Evolutionary conservation across 2,888 invertebrate genomes (phyloP).

Genomic region (Baronia brevicornis): DNA sequence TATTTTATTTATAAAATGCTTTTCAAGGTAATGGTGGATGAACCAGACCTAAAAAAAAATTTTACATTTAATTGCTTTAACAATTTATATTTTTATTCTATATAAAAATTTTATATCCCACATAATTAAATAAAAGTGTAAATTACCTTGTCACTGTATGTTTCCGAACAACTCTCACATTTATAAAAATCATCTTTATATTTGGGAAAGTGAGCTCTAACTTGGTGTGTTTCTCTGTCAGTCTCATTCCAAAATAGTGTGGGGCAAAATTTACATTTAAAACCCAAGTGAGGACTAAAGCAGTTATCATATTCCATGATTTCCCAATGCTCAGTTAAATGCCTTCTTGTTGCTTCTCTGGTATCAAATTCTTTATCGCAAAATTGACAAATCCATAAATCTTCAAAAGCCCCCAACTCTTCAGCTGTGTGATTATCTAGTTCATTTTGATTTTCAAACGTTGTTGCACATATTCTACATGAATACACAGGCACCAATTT

Average conservation of each 20-base stretch:
- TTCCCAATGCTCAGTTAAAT: constrained; percentile 53
- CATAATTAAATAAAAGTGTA: not conserved
- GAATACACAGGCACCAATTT: constrained; percentile 46
- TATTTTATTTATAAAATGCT: constrained; percentile 31
- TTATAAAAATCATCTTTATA: constrained; percentile 54
- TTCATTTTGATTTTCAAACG: constrained; percentile 49
- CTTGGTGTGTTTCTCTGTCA: constrained; percentile 62
- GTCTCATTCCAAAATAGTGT: constrained; percentile 69
- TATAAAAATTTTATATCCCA: not conserved
- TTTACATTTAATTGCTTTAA: not conserved
- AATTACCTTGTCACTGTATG: constrained; percentile 65
- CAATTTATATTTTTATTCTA: not conserved
- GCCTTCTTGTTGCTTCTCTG: constrained; percentile 44
- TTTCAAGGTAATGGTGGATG: constrained; percentile 48
- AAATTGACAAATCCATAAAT: constrained; percentile 69
- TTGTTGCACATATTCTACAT: constrained; percentile 55
- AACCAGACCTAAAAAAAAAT: constrained; percentile 51
- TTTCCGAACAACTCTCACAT: constrained; percentile 49
- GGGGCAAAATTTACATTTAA: constrained; percentile 66
- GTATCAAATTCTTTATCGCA: constrained; percentile 66
- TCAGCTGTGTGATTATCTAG: constrained; percentile 41
- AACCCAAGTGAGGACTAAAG: constrained; percentile 65
- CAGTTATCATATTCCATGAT: constrained; percentile 55
- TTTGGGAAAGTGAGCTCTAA: constrained; percentile 45
- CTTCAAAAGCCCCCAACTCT: constrained; percentile 56